A percentile compares a stretch with the other conserved stretches of the same genome.
These are phyloP conservation scores for Hydrophis major DNA, from an alignment of 2,797 vertebrate genomes.

Conservation along the genomic window DNA sequence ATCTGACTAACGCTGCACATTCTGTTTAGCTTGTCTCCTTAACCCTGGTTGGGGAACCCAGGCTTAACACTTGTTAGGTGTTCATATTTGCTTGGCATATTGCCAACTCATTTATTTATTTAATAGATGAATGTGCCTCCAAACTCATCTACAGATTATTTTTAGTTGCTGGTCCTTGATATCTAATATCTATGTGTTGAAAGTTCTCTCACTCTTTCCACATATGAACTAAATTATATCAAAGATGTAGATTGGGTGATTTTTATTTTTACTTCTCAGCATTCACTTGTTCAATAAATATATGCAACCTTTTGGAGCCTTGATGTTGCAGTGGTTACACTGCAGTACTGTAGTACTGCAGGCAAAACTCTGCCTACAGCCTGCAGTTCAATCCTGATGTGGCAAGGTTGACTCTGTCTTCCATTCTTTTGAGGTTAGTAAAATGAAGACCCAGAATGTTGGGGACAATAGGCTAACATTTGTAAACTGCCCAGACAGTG, in stretches of 20 bases:
- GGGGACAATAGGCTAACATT: not conserved
- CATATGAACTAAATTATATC: not conserved
- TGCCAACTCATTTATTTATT: not conserved
- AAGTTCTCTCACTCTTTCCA: not conserved
- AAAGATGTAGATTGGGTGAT: not conserved
- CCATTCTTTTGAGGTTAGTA: not conserved
- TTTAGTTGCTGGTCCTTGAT: not conserved
- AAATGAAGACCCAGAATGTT: not conserved
- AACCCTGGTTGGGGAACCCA: no score
- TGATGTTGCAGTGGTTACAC: not conserved
- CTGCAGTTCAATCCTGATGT: not conserved
- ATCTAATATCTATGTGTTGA: not conserved
- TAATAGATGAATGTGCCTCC: not conserved
- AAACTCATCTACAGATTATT: not conserved
- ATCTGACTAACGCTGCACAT: no score
- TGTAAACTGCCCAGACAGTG: not conserved
- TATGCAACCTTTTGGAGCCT: not conserved
- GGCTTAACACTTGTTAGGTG: not conserved
- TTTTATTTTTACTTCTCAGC: not conserved
- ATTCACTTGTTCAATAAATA: not conserved
- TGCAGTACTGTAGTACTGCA: not conserved
- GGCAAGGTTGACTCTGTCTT: not conserved
- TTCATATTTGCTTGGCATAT: not conserved
- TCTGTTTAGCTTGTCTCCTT: no score
- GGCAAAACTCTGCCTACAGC: not conserved